Evolutionary conservation across 2,888 invertebrate genomes (phyloP).

Genomic region (Lasioglossum oenotherae): DNA sequence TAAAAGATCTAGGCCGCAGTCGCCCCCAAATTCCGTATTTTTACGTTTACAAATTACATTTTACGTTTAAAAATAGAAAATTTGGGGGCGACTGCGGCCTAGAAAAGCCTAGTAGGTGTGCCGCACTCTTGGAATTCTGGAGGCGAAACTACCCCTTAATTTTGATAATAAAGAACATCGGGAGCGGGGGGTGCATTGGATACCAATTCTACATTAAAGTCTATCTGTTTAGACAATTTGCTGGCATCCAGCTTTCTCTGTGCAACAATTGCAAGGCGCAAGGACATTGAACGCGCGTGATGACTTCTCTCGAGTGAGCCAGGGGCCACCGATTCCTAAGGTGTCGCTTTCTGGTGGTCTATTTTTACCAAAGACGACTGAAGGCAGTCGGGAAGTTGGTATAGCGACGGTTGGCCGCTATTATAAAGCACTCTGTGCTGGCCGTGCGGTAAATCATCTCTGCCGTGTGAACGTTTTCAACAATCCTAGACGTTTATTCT

Average conservation of each 20-base stretch:
- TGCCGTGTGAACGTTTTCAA: constrained; percentile 67
- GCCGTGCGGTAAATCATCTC: constrained; percentile 75
- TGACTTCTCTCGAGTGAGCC: constrained; percentile 46
- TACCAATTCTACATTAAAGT: neutral
- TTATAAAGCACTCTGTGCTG: constrained; percentile 77
- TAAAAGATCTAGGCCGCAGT: no score
- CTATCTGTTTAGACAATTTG: neutral
- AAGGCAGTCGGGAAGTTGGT: constrained; percentile 78
- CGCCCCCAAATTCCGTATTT: no score
- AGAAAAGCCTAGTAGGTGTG: no score
- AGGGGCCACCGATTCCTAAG: constrained; percentile 69
- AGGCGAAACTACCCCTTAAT: no score
- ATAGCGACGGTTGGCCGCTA: constrained; percentile 77
- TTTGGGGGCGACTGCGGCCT: no score
- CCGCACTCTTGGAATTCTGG: no score
- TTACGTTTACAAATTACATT: no score
- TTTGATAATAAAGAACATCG: no score
- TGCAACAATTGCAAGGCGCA: neutral
- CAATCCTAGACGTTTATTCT: constrained; percentile 10
- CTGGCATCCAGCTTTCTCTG: neutral
- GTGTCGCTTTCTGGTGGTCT: constrained; percentile 81
- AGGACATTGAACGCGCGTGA: constrained; percentile 22
- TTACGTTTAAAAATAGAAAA: no score
- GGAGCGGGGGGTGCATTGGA: no score
- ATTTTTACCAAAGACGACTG: constrained; percentile 77